Base-by-base conservation (phyloP, 2,113 vertebrate genomes). In the Polypterus bichir region DNA sequence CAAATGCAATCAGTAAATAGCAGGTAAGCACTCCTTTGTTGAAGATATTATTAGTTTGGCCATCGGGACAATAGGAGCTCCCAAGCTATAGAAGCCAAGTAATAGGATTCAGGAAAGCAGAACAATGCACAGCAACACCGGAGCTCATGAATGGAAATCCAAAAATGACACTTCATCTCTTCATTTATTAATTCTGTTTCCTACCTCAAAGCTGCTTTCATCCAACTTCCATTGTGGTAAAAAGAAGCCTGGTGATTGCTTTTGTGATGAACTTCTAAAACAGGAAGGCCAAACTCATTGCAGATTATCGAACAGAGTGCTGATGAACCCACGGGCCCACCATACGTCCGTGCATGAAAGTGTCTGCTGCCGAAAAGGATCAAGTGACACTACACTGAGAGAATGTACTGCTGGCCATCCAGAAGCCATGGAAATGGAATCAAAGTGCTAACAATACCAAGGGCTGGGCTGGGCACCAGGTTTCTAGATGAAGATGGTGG, bases 1-100 rank as follows among this genome's bases (percentile, higher is more conserved):
- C 27, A 27, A 27, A 27, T 27, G 27, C 27, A 52, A 3, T 8
- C 27, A 7, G 56, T 7, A 58, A 58, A 58, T 45, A 45, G 44
- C 44, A 27, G 46, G 46, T 58, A 58, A 58, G 27, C n/a, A 58
- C 8, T 45, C 44, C 9, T 58, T 58, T 58, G 27, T 58, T 58
- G 56, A 4, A 45, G 27, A 58, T 58, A 8, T 58, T 58, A 5
- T 58, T 58, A 58, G 56, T 45, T 45, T 58, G 56, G 4, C 6
- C 46, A 5, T 44, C 7, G 4, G 44, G 27, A 5, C 56, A 58
- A 58, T 6, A 58, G 56, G 8, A 45, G 44, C 44, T 58, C 27
- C 56, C n/a, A 58, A 45, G 56, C 44, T 4, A 58, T 44, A 58
- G 54, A 56, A 9, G 56, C n/a, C 4, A 27, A 45, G 27, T 45